Evolutionary conservation across 2,113 vertebrate genomes (phyloP).

Genomic region (Corythornis cristatus): DNA sequence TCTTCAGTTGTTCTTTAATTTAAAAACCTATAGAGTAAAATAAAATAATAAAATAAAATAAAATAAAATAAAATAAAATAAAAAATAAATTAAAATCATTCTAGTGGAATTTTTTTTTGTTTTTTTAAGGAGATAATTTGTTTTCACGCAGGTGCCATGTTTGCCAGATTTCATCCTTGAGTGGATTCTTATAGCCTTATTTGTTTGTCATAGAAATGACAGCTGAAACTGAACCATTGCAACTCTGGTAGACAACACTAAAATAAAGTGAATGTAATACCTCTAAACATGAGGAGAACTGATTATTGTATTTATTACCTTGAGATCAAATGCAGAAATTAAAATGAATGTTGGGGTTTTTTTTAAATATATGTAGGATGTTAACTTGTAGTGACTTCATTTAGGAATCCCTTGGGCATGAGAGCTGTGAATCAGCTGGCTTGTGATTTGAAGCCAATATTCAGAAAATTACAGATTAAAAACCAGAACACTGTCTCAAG

Average conservation of each 20-base stretch:
- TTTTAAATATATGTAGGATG: neutral
- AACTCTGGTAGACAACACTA: neutral
- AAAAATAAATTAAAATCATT: neutral
- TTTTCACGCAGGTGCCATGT: no score
- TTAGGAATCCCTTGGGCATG: constrained; percentile 45
- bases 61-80: neutral
- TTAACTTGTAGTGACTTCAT: constrained; percentile 18
- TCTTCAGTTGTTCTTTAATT: neutral
- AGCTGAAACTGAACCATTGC: neutral
- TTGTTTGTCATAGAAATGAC: constrained; percentile 34
- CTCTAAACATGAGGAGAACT: neutral
- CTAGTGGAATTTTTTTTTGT: no score
- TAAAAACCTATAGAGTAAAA: neutral
- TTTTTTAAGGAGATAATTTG: no score
- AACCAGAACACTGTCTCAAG: constrained; percentile 47
- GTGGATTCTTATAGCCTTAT: constrained; percentile 29
- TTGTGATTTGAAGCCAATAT: constrained; percentile 43
- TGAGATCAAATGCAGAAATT: constrained; percentile 24
- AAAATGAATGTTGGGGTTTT: neutral
- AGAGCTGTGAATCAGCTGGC: neutral
- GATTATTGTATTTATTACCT: neutral
- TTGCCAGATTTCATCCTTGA: neutral
- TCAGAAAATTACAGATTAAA: constrained; percentile 62
- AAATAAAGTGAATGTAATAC: constrained; percentile 13
- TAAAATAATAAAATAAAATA: neutral